Evolutionary conservation across 2,113 vertebrate species (phyloP).

Genomic region (Percopsis transmontana): DNA sequence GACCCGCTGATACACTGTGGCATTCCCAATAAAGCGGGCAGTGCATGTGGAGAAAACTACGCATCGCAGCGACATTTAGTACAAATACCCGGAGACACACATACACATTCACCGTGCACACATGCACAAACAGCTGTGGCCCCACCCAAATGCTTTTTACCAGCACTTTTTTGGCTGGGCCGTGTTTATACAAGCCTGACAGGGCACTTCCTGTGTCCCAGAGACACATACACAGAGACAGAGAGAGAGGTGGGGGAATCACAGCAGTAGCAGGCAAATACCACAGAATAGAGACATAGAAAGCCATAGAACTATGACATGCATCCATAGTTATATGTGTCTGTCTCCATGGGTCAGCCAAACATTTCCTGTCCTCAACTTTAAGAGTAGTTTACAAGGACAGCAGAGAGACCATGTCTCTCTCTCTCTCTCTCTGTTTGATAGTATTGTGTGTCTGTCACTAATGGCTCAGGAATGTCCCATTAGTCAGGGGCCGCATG

Average conservation of each 20-base stretch:
- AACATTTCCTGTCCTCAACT: constrained; percentile 55
- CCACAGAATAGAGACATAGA: constrained; percentile 13
- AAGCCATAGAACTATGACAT: constrained; percentile 1
- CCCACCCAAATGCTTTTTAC: constrained; percentile 71
- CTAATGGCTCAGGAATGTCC: constrained; percentile 77
- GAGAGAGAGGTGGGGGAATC: background rate
- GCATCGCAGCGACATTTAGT: constrained; percentile 9
- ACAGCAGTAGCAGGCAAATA: background rate
- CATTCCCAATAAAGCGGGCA: background rate
- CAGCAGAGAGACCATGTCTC: constrained; percentile 32
- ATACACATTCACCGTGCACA: constrained; percentile 5
- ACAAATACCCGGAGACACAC: constrained; percentile 10
- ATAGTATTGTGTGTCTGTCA: constrained; percentile 70
- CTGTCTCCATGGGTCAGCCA: constrained; percentile 46
- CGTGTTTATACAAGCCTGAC: constrained; percentile 71
- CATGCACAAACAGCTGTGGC: constrained; percentile 50
- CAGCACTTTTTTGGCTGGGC: constrained; percentile 53
- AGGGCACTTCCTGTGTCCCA: constrained; percentile 69
- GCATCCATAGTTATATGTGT: constrained; percentile 7
- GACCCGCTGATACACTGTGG: constrained; percentile 7
- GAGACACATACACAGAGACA: constrained; percentile 22
- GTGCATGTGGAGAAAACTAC: constrained; percentile 5
- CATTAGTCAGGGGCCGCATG: constrained; percentile 71
- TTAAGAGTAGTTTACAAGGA: constrained; percentile 16
- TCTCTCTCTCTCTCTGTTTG: background rate